Conservation (phyloP, 2,888 invertebrate species). For the Strigamia crassipes region DNA sequence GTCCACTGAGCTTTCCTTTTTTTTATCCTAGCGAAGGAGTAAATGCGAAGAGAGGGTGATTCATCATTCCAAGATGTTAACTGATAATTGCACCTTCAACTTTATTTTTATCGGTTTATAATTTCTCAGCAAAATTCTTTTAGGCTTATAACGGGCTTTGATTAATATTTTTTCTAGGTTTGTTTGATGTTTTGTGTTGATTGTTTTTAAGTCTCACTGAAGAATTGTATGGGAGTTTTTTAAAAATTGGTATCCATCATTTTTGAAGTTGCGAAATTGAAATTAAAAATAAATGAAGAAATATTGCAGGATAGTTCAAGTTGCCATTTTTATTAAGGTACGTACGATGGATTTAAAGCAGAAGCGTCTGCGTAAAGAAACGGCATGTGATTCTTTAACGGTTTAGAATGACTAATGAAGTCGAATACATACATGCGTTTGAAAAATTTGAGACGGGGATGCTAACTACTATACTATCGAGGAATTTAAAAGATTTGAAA, state of each 20-base stretch:
- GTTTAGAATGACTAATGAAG: not conserved
- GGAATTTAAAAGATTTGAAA: no score
- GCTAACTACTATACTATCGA: no score
- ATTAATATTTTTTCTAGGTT: not conserved
- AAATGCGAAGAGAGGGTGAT: not conserved
- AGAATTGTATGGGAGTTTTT: not conserved
- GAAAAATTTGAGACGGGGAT: not conserved
- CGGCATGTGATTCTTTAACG: not conserved
- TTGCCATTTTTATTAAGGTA: conserved; percentile 8
- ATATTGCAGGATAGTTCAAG: conserved; percentile 11
- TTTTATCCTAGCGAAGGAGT: not conserved
- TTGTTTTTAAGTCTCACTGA: not conserved
- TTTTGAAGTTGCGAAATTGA: conserved; percentile 11
- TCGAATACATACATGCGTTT: not conserved
- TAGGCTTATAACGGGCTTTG: not conserved
- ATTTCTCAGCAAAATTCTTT: not conserved
- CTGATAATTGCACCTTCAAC: not conserved
- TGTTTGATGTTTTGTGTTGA: not conserved
- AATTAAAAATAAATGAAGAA: conserved; percentile 36
- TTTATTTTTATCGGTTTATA: not conserved
- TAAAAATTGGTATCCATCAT: not conserved
- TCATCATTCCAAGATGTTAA: conserved; percentile 26
- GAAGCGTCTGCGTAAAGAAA: not conserved
- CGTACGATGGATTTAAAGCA: not conserved
- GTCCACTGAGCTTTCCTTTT: conserved; percentile 22